A percentile compares a stretch with the other conserved stretches of the same genome.
phyloP scores from a whole-genome alignment of 2,113 vertebrate species.

The Alethe diademata region DNA sequence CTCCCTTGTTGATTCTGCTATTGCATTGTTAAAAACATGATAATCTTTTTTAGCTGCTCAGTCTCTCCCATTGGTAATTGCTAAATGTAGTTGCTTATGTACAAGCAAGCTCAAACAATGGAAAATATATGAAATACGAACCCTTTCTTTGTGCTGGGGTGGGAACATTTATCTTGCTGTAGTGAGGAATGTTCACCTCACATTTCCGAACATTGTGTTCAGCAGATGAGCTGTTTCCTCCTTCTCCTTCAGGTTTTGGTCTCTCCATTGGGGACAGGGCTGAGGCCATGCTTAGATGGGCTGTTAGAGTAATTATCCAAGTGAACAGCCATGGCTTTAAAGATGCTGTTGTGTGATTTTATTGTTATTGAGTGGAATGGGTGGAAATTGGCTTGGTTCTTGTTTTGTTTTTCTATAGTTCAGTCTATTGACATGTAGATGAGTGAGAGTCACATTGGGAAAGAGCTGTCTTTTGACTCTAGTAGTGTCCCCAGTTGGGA shows the following conservation, averaged over 20 bases:
- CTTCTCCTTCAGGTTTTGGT: background rate
- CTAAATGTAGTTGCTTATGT: background rate
- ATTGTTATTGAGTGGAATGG: background rate
- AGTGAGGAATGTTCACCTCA: slow-evolving; percentile 38
- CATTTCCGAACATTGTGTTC: slow-evolving; percentile 52
- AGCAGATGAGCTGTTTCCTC: slow-evolving; percentile 50
- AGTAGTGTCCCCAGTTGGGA: background rate
- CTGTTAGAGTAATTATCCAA: slow-evolving; percentile 45
- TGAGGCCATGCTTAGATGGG: background rate
- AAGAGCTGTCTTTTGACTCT: background rate
- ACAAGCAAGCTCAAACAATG: slow-evolving; percentile 23
- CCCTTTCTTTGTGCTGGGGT: background rate
- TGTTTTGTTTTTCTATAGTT: background rate
- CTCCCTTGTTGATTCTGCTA: background rate
- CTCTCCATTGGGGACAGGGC: background rate
- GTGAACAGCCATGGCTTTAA: background rate
- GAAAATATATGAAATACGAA: slow-evolving; percentile 22
- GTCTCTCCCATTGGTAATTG: background rate
- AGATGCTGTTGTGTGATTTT: background rate
- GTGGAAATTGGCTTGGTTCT: background rate
- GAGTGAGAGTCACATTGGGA: background rate
- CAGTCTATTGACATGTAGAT: background rate
- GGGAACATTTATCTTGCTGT: background rate
- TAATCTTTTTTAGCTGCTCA: background rate
- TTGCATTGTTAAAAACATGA: background rate